phyloP scores from a whole-genome alignment of 2,113 vertebrate genomes.

The Aegypius monachus region DNA sequence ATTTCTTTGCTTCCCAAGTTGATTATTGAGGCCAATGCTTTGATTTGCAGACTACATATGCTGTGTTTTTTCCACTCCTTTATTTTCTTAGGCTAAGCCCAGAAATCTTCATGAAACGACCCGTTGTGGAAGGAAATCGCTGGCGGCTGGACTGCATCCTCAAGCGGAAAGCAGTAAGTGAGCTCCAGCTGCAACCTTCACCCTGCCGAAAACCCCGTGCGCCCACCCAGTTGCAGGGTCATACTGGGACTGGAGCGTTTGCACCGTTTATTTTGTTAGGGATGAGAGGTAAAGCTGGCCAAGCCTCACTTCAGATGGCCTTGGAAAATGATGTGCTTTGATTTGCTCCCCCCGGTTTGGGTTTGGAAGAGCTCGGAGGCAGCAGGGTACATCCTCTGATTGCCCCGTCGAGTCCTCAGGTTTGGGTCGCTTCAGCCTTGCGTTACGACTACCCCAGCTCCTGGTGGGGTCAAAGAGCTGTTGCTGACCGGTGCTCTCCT shows the following conservation, averaged over 20 bases:
- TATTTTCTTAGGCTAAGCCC: constrained; percentile 86
- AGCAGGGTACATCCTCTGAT: neutral
- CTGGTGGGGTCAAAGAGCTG: neutral
- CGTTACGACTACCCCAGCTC: fast-evolving
- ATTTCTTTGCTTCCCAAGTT: neutral
- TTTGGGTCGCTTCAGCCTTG: neutral
- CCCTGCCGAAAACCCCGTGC: neutral
- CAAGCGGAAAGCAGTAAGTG: constrained; percentile 90
- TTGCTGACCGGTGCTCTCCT: neutral
- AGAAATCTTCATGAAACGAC: constrained; percentile 96
- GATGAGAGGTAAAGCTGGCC: neutral
- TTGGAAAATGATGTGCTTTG: fast-evolving
- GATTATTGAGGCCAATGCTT: neutral
- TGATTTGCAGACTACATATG: constrained; percentile 15
- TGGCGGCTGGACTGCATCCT: constrained; percentile 93
- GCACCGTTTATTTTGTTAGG: neutral
- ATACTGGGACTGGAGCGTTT: neutral
- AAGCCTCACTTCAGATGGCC: neutral
- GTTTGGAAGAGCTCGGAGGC: neutral
- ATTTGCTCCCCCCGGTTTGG: neutral
- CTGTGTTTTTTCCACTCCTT: neutral
- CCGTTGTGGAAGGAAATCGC: constrained; percentile 92
- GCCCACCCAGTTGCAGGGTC: neutral
- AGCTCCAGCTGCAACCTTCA: neutral
- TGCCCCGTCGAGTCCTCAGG: neutral